A percentile compares a stretch with the other conserved stretches of the same genome.
Evolutionary conservation across 2,113 vertebrate genomes (phyloP).

Genomic region (Oostethus manadensis): DNA sequence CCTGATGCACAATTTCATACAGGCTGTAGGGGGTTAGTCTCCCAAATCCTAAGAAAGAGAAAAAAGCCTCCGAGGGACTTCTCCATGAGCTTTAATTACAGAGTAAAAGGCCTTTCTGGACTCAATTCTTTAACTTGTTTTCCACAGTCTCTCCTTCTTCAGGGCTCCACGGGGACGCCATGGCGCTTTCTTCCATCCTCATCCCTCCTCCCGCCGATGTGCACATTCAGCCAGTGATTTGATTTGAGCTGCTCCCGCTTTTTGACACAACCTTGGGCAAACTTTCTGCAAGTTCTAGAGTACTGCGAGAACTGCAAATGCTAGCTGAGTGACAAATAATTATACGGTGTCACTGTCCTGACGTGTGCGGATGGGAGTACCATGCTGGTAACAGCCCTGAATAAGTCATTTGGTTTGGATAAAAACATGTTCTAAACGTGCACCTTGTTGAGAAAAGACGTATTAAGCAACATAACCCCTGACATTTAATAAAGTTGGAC

Average conservation of each 20-base stretch:
- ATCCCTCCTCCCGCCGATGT: slow-evolving; percentile 4
- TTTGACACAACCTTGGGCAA: slow-evolving; percentile 30
- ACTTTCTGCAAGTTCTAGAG: slow-evolving; percentile 2
- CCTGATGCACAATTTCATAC: slow-evolving; percentile 44
- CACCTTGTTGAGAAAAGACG: slow-evolving; percentile 27
- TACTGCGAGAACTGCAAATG: not conserved
- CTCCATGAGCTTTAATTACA: slow-evolving; percentile 56
- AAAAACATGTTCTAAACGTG: slow-evolving; percentile 12
- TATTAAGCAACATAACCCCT: not conserved
- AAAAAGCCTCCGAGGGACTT: slow-evolving; percentile 36
- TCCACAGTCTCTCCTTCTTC: slow-evolving; percentile 31
- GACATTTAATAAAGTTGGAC: not conserved
- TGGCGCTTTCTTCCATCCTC: slow-evolving; percentile 36
- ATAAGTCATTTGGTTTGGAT: slow-evolving; percentile 34
- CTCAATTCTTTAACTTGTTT: slow-evolving; percentile 43
- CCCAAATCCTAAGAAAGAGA: slow-evolving; percentile 35
- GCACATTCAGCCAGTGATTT: slow-evolving; percentile 25
- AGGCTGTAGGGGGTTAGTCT: slow-evolving; percentile 35
- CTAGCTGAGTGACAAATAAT: slow-evolving; percentile 27
- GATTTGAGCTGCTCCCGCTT: slow-evolving; percentile 31
- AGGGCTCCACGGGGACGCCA: slow-evolving; percentile 32
- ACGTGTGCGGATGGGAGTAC: slow-evolving; percentile 18
- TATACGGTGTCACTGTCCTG: slow-evolving; percentile 24
- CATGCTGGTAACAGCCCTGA: slow-evolving; percentile 13
- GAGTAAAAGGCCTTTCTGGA: slow-evolving; percentile 41